A percentile compares a stretch with the other conserved stretches of the same genome.
These are phyloP conservation scores for Pterostichus niger DNA, from an alignment of 2,888 invertebrate genomes.

Conservation along the genomic window DNA sequence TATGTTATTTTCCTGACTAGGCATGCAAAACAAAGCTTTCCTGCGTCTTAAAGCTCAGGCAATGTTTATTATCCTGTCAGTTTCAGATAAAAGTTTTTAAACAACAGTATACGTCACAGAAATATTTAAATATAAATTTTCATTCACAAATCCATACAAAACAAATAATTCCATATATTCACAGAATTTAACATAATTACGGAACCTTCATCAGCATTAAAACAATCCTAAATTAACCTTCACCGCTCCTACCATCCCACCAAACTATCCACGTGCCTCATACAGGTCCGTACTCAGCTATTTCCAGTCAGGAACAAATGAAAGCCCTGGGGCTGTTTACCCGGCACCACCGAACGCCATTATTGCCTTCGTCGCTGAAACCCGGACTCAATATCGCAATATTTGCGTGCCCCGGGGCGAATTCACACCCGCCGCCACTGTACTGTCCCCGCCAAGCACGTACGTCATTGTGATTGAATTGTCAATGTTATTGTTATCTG, in stretches of 20 bases:
- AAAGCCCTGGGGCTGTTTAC: conserved; percentile 22
- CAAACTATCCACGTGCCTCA: not conserved
- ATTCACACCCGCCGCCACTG: conserved; percentile 17
- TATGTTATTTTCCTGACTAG: no score
- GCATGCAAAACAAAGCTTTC: no score
- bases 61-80: no score
- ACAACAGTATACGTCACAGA: no score
- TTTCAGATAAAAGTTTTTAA: no score
- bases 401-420: conserved; percentile 56
- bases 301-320: conserved; percentile 29
- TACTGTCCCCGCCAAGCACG: conserved; percentile 33
- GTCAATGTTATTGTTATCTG: conserved; percentile 62
- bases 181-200: no score
- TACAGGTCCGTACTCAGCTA: conserved; percentile 19
- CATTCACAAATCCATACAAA: not conserved
- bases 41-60: no score
- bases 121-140: no score
- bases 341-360: conserved; percentile 20
- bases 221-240: conserved; percentile 26
- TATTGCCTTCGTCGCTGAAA: conserved; percentile 31
- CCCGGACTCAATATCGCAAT: conserved; percentile 48
- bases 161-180: no score
- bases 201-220: not conserved
- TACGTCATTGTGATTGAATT: conserved; percentile 60
- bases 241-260: not conserved